Base-by-base conservation (phyloP, 2,888 invertebrate genomes). In the Drosophila quinaria region DNA sequence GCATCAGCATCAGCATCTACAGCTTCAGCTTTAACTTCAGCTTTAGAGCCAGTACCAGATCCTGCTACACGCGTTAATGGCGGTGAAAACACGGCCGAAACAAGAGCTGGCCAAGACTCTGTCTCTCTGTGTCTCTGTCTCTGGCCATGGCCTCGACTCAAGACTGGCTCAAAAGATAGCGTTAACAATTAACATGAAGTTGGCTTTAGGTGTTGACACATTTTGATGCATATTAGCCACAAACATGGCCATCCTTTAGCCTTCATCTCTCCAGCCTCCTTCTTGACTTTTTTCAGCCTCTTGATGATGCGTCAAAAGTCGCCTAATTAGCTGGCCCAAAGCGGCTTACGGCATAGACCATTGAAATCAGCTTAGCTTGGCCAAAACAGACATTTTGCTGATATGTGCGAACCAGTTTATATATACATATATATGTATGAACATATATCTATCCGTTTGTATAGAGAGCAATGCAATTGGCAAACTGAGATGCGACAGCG, bases 141-240 rank as follows among this genome's bases (percentile, higher is more conserved):
- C 13, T 25, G 37, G 37, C 25, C 58, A 13, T 42, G 65, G 47
- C 50, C 54, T 44, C 62, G 31, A 58, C 54, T 63, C 44, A 17
- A 37, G 31, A 19, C 35, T 50, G 41, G 17, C 56, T 62, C 4
- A 39, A 19, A 52, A 80, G 76, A 83, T 83, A 71, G 68, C 80
- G 84, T 82, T 86, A 82, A 89, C 84, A 84, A 84, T 88, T 84
- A 84, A 88, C 89, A 88, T 74, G 80, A 68, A 65, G 70, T 46
- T 81, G 65, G 72, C 84, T 84, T 65, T 58, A 84, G 85, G 85
- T 85, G 85, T 89, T 85, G 85, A 85, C 85, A 85, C 88, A 89
- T 85, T 85, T 89, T 85, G 89, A 87, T 82, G 83, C 83, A 84
- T 86, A 84, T 84, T 88, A 88, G 77, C 86, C 72, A 22, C 65